phyloP scores from a whole-genome alignment of 2,888 invertebrate species.

The Lasioglossum malachurum region DNA sequence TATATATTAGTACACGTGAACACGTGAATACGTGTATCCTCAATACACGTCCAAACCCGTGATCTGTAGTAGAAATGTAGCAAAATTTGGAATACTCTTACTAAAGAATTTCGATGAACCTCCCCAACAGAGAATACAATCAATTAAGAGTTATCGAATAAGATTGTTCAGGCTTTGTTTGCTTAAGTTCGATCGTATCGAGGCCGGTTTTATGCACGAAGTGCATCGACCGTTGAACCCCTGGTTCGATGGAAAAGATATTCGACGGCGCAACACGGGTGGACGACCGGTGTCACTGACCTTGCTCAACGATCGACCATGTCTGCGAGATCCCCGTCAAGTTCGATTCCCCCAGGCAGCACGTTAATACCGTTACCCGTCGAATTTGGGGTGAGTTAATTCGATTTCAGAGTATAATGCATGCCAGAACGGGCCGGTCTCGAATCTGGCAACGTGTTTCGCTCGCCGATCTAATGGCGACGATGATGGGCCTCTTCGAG shows the following conservation, averaged over 20 bases:
- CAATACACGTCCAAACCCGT: no score
- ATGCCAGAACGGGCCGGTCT: conserved; percentile 2
- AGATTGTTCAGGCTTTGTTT: not conserved
- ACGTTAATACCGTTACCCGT: conserved; percentile 37
- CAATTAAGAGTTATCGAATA: not conserved
- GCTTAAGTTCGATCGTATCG: not conserved
- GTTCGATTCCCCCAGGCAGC: conserved; percentile 49
- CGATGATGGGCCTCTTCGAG: not conserved
- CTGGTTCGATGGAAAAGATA: conserved; percentile 59
- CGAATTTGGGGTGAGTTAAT: conserved; percentile 47
- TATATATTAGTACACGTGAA: no score
- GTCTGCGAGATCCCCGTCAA: conserved; percentile 50
- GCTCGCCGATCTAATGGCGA: conserved; percentile 8
- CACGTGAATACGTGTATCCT: no score
- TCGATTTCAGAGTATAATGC: conserved; percentile 25
- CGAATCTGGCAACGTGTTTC: not conserved
- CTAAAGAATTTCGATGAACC: no score
- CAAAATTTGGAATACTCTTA: no score
- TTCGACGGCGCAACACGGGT: conserved; percentile 68
- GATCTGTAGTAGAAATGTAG: no score
- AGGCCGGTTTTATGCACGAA: not conserved
- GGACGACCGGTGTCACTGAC: conserved; percentile 78
- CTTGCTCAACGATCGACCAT: conserved; percentile 75
- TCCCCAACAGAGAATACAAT: no score
- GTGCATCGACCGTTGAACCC: not conserved